Evolutionary conservation across 1,140 invertebrate species (phyloP).

Genomic region (Tribolium madens): DNA sequence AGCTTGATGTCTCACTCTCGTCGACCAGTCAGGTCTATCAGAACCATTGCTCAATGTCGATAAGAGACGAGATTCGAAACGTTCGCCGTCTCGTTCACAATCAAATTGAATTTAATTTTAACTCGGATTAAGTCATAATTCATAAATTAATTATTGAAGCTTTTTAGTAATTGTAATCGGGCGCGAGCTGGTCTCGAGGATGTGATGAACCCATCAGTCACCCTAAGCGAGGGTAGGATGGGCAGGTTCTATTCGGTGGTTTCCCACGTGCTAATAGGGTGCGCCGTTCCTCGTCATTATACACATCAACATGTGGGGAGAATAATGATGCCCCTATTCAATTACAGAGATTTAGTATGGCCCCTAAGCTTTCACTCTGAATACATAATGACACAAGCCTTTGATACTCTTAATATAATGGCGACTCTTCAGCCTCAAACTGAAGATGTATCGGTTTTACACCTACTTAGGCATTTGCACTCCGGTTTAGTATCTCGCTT

Average conservation of each 20-base stretch:
- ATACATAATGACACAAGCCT: neutral
- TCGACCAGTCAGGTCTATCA: constrained; percentile 32
- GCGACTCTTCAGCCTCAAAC: neutral
- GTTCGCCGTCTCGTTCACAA: constrained; percentile 40
- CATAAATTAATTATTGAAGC: neutral
- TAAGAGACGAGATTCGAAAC: constrained; percentile 17
- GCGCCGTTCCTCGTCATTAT: constrained; percentile 43
- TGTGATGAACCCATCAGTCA: constrained; percentile 25
- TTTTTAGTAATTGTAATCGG: constrained; percentile 1
- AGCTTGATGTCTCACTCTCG: constrained; percentile 53
- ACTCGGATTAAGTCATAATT: constrained; percentile 5
- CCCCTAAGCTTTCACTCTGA: neutral
- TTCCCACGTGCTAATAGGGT: constrained; percentile 49
- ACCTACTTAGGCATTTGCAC: too few species aligned
- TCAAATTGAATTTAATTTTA: constrained; percentile 19
- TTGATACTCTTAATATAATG: constrained; percentile 11
- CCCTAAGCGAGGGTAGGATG: neutral
- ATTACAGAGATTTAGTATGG: constrained; percentile 41
- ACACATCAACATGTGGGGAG: constrained; percentile 46
- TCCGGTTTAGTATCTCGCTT: too few species aligned
- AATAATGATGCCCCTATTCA: constrained; percentile 40
- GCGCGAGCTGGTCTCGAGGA: constrained; percentile 2
- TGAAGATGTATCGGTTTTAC: too few species aligned
- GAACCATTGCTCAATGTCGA: constrained; percentile 18
- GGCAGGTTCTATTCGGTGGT: constrained; percentile 33